Evolutionary conservation across 2,113 vertebrate species (phyloP).

Genomic region (Ivindomyrus marchei): DNA sequence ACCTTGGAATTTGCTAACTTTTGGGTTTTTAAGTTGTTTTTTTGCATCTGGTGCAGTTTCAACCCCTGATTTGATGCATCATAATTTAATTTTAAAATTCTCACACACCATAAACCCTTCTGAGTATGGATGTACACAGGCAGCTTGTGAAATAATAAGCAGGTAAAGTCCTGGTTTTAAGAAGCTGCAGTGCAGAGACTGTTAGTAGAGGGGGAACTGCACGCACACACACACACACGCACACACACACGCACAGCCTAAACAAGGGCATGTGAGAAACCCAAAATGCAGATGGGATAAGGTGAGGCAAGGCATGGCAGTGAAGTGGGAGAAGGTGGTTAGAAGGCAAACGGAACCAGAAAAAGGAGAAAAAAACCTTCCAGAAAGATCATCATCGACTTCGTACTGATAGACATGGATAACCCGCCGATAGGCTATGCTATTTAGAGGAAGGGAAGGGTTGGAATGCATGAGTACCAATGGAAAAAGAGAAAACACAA

Average conservation of each 20-base stretch:
- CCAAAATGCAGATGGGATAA: constrained; percentile 39
- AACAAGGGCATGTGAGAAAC: constrained; percentile 56
- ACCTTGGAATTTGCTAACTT: neutral
- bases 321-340: constrained; percentile 19
- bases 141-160: constrained; percentile 32
- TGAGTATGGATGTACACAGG: constrained; percentile 28
- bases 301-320: constrained; percentile 13
- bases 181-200: constrained; percentile 49
- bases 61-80: constrained; percentile 32
- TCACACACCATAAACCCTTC: constrained; percentile 13
- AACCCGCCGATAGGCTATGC: constrained; percentile 94
- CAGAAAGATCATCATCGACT: constrained; percentile 96
- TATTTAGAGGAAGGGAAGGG: constrained; percentile 73
- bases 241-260: constrained; percentile 37
- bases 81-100: neutral
- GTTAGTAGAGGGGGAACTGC: constrained; percentile 61
- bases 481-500: constrained; percentile 52
- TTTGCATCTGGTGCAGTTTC: constrained; percentile 37
- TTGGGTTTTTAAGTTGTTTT: neutral
- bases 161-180: constrained; percentile 26
- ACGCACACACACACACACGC: constrained; percentile 18
- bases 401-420: constrained; percentile 97
- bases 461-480: constrained; percentile 47
- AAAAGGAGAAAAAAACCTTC: constrained; percentile 78
- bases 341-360: constrained; percentile 26